phyloP scores from a whole-genome alignment of 2,888 invertebrate species.

The Fragum whitleyi region DNA sequence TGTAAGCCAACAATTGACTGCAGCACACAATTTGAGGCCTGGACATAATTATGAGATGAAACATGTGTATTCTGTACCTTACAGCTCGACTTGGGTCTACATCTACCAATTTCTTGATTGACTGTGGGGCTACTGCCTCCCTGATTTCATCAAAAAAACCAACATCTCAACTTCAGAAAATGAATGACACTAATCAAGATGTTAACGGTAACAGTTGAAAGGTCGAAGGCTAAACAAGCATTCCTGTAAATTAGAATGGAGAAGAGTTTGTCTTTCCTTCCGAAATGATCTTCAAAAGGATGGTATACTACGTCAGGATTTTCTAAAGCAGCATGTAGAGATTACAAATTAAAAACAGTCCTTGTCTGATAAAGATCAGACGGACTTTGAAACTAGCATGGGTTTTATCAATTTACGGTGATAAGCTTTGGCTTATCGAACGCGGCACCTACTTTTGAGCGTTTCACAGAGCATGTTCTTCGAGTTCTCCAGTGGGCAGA shows the following conservation, averaged over 20 bases:
- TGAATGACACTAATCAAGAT: no score
- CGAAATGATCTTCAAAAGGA: conserved; percentile 14
- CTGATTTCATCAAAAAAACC: conserved; percentile 25
- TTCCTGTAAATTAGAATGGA: not conserved
- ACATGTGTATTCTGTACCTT: conserved; percentile 27
- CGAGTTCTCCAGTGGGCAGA: conserved; percentile 59
- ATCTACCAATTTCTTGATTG: not conserved
- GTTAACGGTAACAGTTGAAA: no score
- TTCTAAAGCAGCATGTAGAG: conserved; percentile 21
- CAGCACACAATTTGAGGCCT: conserved; percentile 1
- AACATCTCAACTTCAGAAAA: no score
- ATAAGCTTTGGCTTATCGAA: conserved; percentile 42
- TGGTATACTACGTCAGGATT: conserved; percentile 35
- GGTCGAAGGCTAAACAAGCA: conserved; percentile 2
- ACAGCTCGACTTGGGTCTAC: conserved; percentile 1
- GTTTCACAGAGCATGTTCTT: no score
- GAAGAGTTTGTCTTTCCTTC: conserved; percentile 15
- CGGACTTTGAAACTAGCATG: conserved; percentile 49
- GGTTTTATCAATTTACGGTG: conserved; percentile 41
- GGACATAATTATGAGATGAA: not conserved
- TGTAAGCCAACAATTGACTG: no score
- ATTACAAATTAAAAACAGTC: conserved; percentile 23
- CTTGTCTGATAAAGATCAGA: conserved; percentile 43
- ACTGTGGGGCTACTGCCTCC: conserved; percentile 26
- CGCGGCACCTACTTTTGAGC: conserved; percentile 62